These are phyloP conservation scores for Anarhynchus alexandrinus DNA, from an alignment of 2,113 vertebrate genomes.

Conservation along the genomic window DNA sequence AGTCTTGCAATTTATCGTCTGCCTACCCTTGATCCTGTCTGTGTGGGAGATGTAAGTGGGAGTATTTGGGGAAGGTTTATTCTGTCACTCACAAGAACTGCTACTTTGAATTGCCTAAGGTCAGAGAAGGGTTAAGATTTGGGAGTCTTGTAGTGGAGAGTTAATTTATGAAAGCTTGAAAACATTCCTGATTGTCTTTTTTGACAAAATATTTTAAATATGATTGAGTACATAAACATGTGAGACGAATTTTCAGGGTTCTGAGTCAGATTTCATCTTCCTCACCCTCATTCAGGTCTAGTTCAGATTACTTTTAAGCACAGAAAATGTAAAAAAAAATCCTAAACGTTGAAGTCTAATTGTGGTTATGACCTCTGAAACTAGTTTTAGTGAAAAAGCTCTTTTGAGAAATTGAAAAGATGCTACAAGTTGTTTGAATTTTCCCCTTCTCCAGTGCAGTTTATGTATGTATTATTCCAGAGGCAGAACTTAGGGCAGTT, in stretches of 20 bases:
- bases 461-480: neutral
- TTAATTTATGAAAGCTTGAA: neutral
- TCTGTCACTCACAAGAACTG: neutral
- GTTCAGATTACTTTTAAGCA: neutral
- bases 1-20: slow-evolving; percentile 95
- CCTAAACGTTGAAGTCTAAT: neutral
- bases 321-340: neutral
- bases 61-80: neutral
- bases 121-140: neutral
- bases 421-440: neutral
- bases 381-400: neutral
- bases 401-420: neutral
- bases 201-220: neutral
- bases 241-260: neutral
- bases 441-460: neutral
- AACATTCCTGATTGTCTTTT: neutral
- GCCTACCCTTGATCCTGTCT: slow-evolving; percentile 94
- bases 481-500: neutral
- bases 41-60: slow-evolving; percentile 96
- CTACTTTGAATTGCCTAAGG: neutral
- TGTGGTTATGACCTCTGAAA: neutral
- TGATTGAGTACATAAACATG: neutral
- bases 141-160: neutral
- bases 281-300: neutral
- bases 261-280: neutral